A percentile compares a stretch with the other conserved stretches of the same genome.
These are phyloP conservation scores for Antennarius striatus DNA, from an alignment of 2,113 vertebrate species.

Conservation along the genomic window DNA sequence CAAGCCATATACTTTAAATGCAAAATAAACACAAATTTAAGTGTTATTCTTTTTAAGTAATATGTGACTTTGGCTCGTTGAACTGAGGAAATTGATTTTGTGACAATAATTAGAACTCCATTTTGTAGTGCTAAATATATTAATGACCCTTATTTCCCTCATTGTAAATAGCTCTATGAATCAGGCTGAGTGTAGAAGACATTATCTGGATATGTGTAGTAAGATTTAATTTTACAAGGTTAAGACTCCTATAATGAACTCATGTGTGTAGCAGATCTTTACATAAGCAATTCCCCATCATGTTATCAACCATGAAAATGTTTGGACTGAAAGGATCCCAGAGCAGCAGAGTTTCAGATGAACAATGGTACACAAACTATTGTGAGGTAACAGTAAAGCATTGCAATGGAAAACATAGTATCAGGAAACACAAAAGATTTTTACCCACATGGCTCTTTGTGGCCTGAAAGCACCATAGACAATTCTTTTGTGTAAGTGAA, in stretches of 20 bases:
- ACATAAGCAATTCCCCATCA: not conserved
- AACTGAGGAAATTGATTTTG: no score
- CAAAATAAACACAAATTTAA: not conserved
- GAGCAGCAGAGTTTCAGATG: not conserved
- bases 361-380: conserved; percentile 6
- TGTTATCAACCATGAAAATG: not conserved
- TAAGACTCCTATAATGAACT: not conserved
- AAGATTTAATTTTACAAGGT: no score
- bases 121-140: no score
- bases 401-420: not conserved
- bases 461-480: not conserved
- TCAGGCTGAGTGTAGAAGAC: not conserved
- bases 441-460: not conserved
- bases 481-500: not conserved
- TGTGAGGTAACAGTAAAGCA: conserved; percentile 6
- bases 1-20: not conserved
- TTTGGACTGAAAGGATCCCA: not conserved
- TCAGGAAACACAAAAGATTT: conserved; percentile 14
- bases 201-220: not conserved
- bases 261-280: not conserved
- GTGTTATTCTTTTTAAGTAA: no score
- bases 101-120: no score
- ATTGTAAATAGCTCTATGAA: no score
- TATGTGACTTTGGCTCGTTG: no score
- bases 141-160: not conserved